A percentile compares a stretch with the other conserved stretches of the same genome.
Evolutionary conservation across 2,797 vertebrate genomes (phyloP).

Genomic region (Limnodromus scolopaceus): DNA sequence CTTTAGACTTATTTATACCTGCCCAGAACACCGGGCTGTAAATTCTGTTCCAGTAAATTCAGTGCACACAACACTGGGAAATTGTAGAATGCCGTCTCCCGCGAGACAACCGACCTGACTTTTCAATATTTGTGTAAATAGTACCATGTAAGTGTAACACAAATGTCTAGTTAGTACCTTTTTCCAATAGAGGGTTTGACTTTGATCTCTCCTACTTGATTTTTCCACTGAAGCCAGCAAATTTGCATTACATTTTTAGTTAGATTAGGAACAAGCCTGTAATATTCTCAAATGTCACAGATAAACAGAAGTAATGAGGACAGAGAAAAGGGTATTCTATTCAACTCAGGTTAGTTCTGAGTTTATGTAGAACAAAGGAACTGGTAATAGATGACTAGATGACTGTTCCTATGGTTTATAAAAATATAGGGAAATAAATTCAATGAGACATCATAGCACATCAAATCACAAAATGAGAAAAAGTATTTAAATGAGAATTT

Average conservation of each 20-base stretch:
- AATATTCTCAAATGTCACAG: not conserved
- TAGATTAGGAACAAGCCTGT: not conserved
- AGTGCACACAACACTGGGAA: not conserved
- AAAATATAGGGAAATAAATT: not conserved
- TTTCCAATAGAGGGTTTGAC: not conserved
- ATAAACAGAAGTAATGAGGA: not conserved
- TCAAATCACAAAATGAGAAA: not conserved
- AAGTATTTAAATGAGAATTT: not conserved
- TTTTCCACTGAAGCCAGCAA: not conserved
- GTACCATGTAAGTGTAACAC: not conserved
- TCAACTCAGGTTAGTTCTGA: not conserved
- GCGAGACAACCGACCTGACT: not conserved
- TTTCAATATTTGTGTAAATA: not conserved
- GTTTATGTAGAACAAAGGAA: not conserved
- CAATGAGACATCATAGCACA: not conserved
- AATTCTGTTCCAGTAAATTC: not conserved
- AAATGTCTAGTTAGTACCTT: not conserved
- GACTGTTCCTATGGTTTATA: not conserved
- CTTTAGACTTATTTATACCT: not conserved
- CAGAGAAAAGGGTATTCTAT: not conserved
- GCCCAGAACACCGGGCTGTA: not conserved
- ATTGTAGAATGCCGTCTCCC: accelerated
- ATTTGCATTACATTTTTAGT: not conserved
- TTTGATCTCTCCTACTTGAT: not conserved
- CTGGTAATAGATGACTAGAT: not conserved